Conservation (phyloP, 2,797 vertebrate species). For the Phataginus tricuspis region DNA sequence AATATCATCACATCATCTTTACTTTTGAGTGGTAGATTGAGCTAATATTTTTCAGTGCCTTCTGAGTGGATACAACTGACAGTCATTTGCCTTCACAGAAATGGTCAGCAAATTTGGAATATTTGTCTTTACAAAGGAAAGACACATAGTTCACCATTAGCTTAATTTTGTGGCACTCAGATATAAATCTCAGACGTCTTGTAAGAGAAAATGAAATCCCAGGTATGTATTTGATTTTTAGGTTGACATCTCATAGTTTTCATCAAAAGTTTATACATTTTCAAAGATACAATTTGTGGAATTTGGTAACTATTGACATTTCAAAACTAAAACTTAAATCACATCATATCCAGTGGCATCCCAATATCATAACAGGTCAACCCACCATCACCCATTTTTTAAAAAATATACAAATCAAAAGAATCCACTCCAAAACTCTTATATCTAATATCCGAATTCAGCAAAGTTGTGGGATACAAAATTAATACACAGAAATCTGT, state of each 20-base stretch:
- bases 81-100: neutral
- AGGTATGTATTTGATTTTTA: neutral
- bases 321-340: neutral
- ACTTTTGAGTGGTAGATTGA: neutral
- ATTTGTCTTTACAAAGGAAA: neutral
- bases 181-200: neutral
- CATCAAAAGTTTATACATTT: neutral
- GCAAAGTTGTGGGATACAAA: too few species aligned
- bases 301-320: neutral
- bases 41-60: neutral
- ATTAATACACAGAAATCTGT: too few species aligned
- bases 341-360: neutral
- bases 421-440: too few species aligned
- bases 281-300: neutral
- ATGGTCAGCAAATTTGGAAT: neutral
- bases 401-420: neutral
- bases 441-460: too few species aligned
- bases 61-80: neutral
- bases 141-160: neutral
- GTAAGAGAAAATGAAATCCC: neutral
- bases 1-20: neutral
- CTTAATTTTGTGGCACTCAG: neutral
- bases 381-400: neutral
- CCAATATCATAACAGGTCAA: neutral
- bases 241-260: neutral